Evolutionary conservation across 2,797 vertebrate species (phyloP), one percentile per base, ranked within the genome.

Genomic region (Pangasius krempfi): DNA sequence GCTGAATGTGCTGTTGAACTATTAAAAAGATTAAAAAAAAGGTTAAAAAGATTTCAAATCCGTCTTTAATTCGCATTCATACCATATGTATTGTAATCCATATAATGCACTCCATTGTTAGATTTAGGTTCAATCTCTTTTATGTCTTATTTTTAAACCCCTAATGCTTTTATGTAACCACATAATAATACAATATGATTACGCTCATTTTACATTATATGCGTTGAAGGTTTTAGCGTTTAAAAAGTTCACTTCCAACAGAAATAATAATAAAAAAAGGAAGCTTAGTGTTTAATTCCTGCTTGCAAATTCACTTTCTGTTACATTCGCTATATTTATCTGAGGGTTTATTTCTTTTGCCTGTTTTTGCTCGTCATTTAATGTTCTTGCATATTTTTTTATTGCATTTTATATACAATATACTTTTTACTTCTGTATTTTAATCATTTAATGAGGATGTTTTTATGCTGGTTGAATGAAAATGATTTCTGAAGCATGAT

Each of bases 141-240:
- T 3, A 27, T 0, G 27, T 30, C 44, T 68, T 52, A 12, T 12
- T 70, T 66, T 54, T 37, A 85, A 70, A 22, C 47, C 54, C 54
- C 20, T 56, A 52, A 85, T 70, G 83, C n/a, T 14, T 40, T 72
- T 72, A 85, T 5, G 22, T 85, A 85, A 85, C 66, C 50, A 4
- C 50, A 37, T 27, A 2, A 62, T 30, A 30, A 76, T 58, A 64
- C 5, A 73, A 47, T 68, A 33, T 7, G n/a, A 47, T 10, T 52
- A 70, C 20, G 40, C 50, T 50, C 25, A 13, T 85, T 14, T 50
- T 25, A 12, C 25, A 30, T 50, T 6, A 33, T 13, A 52, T 4
- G 0, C 5, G 3, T 5, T 27, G 14, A 18, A 64, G 22, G 81
- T 64, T 81, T 80, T n/a, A 50, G 4, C 18, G 16, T 18, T 82